A percentile compares a stretch with the other conserved stretches of the same genome.
phyloP scores from a whole-genome alignment of 2,113 vertebrate genomes.

The Brachirus orientalis region DNA sequence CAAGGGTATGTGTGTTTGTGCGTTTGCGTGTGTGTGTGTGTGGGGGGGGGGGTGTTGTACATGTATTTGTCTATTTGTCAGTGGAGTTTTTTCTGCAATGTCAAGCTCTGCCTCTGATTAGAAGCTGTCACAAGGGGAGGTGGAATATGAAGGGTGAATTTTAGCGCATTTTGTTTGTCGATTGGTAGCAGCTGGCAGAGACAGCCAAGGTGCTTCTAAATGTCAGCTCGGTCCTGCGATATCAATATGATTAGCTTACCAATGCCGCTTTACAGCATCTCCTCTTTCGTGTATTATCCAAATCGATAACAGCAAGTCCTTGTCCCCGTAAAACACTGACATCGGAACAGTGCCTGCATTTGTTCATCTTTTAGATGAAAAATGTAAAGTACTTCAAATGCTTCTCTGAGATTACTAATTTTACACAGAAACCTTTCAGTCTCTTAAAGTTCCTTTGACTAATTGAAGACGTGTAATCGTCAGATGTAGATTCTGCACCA shows the following conservation, averaged over 20 bases:
- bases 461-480: background rate
- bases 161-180: constrained; percentile 61
- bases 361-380: constrained; percentile 6
- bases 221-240: constrained; percentile 60
- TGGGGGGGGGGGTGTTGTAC: background rate
- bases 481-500: too few species aligned
- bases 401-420: too few species aligned
- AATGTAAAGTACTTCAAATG: background rate
- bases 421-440: too few species aligned
- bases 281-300: constrained; percentile 36
- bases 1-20: too few species aligned
- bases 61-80: constrained; percentile 61
- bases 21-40: too few species aligned
- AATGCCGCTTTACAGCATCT: too few species aligned
- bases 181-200: constrained; percentile 56
- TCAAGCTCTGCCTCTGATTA: constrained; percentile 48
- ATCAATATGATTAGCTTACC: constrained; percentile 67
- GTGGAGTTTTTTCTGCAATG: constrained; percentile 53
- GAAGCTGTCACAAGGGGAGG: constrained; percentile 48
- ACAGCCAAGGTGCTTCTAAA: constrained; percentile 65
- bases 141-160: constrained; percentile 58
- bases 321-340: constrained; percentile 22
- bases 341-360: constrained; percentile 20
- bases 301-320: constrained; percentile 56
- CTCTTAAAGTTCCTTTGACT: too few species aligned